Conservation (phyloP, 1,140 invertebrate species). For the Polypedilum vanderplanki region DNA sequence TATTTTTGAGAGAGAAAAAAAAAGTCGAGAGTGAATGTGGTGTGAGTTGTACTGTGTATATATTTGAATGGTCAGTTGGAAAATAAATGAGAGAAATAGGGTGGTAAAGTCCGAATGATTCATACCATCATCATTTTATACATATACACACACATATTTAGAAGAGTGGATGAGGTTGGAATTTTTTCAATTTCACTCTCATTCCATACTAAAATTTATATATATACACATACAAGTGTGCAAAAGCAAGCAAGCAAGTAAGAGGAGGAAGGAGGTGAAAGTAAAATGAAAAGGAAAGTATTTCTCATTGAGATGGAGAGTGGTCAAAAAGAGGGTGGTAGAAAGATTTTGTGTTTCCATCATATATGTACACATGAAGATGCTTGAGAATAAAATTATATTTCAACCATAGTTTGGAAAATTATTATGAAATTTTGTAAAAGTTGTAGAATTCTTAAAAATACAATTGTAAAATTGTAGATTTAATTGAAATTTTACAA, state of each 20-base stretch:
- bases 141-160: not conserved
- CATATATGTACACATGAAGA: not conserved
- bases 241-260: not conserved
- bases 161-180: not conserved
- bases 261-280: not conserved
- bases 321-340: not conserved
- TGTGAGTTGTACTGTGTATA: too few species aligned
- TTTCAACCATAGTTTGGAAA: too few species aligned
- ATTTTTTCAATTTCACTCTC: slow-evolving; percentile 26
- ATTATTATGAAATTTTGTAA: too few species aligned
- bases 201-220: not conserved
- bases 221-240: not conserved
- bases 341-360: not conserved
- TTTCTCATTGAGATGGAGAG: slow-evolving; percentile 11
- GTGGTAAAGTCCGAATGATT: not conserved
- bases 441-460: too few species aligned
- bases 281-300: slow-evolving; percentile 13
- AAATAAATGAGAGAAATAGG: slow-evolving; percentile 2
- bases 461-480: too few species aligned
- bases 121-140: too few species aligned
- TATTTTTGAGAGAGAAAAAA: slow-evolving; percentile 14
- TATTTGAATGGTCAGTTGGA: slow-evolving; percentile 14
- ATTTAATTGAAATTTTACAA: too few species aligned
- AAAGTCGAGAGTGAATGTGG: too few species aligned
- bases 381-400: too few species aligned